These are phyloP conservation scores for Phengaris alcon DNA, from an alignment of 2,888 invertebrate genomes.

Conservation along the genomic window DNA sequence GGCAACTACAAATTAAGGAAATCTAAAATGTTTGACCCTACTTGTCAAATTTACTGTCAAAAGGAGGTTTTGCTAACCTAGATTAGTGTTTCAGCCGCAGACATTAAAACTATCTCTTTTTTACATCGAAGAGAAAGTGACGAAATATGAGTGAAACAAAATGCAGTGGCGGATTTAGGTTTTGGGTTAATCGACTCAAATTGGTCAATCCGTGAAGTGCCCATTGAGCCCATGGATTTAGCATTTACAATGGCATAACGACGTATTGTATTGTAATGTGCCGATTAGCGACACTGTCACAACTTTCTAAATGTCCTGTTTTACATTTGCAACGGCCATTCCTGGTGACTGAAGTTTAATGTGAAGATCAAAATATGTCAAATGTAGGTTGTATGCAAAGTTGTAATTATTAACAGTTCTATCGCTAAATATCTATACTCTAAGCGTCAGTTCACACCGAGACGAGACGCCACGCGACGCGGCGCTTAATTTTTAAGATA, in stretches of 20 bases:
- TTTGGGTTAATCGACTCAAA: conserved; percentile 47
- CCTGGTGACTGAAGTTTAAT: no score
- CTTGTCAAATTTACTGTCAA: neutral
- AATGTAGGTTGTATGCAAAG: no score
- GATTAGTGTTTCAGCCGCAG: conserved; percentile 1
- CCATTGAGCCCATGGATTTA: conserved; percentile 10
- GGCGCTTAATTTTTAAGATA: no score
- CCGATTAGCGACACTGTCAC: conserved; percentile 16
- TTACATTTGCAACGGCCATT: neutral
- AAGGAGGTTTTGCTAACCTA: neutral
- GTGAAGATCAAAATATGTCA: no score
- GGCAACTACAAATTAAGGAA: no score
- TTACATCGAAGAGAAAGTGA: conserved; percentile 44
- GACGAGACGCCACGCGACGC: no score
- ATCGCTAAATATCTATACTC: no score
- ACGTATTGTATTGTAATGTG: conserved; percentile 27
- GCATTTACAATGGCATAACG: conserved; percentile 16
- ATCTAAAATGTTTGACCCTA: neutral
- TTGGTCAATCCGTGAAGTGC: conserved; percentile 45
- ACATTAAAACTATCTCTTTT: neutral
- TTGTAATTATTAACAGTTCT: no score
- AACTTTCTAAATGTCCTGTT: conserved; percentile 27
- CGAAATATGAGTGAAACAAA: conserved; percentile 44
- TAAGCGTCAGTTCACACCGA: no score
- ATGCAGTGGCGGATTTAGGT: conserved; percentile 41